Base-by-base conservation (phyloP, 2,888 invertebrate species). In the Scaptomyza caliginosa region DNA sequence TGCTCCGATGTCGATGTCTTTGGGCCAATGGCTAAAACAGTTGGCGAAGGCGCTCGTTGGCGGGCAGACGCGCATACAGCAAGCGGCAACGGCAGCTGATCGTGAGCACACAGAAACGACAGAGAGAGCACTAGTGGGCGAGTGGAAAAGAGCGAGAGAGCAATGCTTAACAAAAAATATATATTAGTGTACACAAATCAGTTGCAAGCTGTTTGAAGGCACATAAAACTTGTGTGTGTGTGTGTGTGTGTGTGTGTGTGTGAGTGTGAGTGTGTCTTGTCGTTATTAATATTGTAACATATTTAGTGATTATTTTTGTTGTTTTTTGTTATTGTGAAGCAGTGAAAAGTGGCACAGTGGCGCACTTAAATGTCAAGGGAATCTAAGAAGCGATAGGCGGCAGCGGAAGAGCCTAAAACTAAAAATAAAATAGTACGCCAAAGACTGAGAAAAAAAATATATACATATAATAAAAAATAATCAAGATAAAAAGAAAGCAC, bases 21-120 rank as follows among this genome's bases (percentile, higher is more conserved):
- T 39, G 39, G 60, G 24, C 40, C 48, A 59, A 46, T 52, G 23
- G 39, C 67, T 19, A 10, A 55, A 80, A 77, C 78, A 80, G 80
- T 80, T 80, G 74, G 76, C 68, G 56, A 64, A 81, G 80, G 67
- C 52, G 64, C 74, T 80, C 70, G 70, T 67, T 83, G 77, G 67
- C 70, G 74, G 86, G 77, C 86, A 80, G 79, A 71, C 76, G 62
- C 62, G 58, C 62, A 52, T 55, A 38, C 38, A 57, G 30, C 46
- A 32, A 56, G 17, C 57, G 17, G 36, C 13, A 32, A 32, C 32
- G 23, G 36, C 59, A 59, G 56, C 60, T 42, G 34, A 72, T 59
- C 59, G 63, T 11, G 17, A 13, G 4, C 34, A 34, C 60, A 60
- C 32, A 34, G 65, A 60, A 60, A 13, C 52, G 66, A 67, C 10